Conservation (phyloP, 2,113 vertebrate species). For the Charadrius vociferus region DNA sequence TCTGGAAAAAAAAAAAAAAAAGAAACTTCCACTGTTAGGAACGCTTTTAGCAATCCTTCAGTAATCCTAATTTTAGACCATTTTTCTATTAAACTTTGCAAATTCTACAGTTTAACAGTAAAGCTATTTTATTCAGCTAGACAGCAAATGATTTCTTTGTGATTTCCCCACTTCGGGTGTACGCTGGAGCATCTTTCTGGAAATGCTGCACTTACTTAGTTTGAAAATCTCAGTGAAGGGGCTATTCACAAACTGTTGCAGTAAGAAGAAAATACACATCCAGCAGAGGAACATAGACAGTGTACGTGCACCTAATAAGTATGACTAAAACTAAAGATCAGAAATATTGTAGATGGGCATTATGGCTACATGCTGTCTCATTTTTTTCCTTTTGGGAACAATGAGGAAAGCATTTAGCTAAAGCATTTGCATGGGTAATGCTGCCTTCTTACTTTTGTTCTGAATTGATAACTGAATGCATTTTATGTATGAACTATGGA, state of each 20-base stretch:
- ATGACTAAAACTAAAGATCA: background rate
- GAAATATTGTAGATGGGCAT: background rate
- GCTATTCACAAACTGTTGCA: background rate
- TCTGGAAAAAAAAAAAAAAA: background rate
- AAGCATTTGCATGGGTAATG: conserved; percentile 1
- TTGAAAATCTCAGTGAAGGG: background rate
- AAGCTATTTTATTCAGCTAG: background rate
- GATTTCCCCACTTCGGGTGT: background rate
- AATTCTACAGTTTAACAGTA: background rate
- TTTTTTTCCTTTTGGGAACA: background rate
- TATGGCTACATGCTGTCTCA: background rate
- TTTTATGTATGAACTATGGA: conserved; percentile 2
- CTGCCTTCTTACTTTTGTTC: background rate
- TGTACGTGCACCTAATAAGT: background rate
- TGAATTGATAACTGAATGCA: background rate
- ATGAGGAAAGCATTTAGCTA: conserved; percentile 32
- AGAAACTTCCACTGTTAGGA: background rate
- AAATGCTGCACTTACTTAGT: background rate
- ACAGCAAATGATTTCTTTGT: background rate
- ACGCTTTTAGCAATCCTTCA: background rate
- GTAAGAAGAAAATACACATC: background rate
- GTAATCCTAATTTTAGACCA: background rate
- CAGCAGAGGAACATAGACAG: background rate
- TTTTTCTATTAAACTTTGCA: background rate
- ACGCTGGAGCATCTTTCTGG: background rate